These are phyloP conservation scores for Lasius platythorax DNA, from an alignment of 2,888 invertebrate genomes.

Conservation along the genomic window DNA sequence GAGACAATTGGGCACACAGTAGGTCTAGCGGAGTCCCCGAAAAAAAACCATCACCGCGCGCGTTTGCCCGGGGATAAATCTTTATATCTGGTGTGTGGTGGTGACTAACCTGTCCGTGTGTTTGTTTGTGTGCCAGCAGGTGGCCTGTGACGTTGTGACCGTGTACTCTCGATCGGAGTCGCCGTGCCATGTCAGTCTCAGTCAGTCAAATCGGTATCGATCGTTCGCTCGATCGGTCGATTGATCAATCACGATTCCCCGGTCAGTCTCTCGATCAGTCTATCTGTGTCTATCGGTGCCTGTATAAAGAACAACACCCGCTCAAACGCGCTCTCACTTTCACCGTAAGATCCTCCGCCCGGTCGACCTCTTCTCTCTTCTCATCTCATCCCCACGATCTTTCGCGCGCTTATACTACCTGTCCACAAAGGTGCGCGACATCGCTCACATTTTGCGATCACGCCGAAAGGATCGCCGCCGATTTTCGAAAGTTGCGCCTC, in stretches of 20 bases:
- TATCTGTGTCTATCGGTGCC: constrained; percentile 82
- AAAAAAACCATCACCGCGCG: constrained; percentile 64
- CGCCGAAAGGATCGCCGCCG: not conserved
- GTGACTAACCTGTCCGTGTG: constrained; percentile 86
- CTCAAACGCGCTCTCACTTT: constrained; percentile 58
- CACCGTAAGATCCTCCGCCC: constrained; percentile 50
- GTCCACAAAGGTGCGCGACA: constrained; percentile 11
- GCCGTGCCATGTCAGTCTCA: constrained; percentile 86
- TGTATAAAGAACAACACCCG: constrained; percentile 70
- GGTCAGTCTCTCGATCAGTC: constrained; percentile 77
- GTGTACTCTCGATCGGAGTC: constrained; percentile 85
- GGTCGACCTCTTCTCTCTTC: constrained; percentile 42
- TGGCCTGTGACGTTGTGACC: constrained; percentile 86
- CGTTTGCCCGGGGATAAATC: constrained; percentile 66
- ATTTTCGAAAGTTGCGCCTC: constrained; percentile 1
- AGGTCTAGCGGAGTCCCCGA: constrained; percentile 18
- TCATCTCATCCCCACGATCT: constrained; percentile 51
- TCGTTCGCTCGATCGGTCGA: constrained; percentile 66
- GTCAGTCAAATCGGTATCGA: constrained; percentile 73
- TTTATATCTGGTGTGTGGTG: constrained; percentile 83
- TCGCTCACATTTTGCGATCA: constrained; percentile 5
- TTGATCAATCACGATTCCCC: constrained; percentile 70
- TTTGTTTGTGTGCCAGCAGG: constrained; percentile 86
- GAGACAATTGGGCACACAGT: not conserved
- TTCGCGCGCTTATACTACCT: constrained; percentile 33